These are phyloP conservation scores for Petromus typicus DNA, from an alignment of 2,113 vertebrate genomes.

Conservation along the genomic window DNA sequence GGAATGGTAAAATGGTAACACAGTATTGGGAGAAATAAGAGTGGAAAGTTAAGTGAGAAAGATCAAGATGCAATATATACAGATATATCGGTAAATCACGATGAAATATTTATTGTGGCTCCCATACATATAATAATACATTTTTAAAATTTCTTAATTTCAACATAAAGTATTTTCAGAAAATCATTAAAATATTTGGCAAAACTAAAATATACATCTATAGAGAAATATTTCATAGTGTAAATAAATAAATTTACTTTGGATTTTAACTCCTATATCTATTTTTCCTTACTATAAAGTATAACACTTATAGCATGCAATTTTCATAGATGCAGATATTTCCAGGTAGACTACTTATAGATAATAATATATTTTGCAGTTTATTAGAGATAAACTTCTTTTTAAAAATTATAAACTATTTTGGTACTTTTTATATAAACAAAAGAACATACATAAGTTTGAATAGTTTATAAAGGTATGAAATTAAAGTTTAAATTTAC, in stretches of 20 bases:
- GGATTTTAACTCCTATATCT: neutral
- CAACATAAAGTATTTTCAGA: neutral
- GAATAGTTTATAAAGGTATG: conserved; percentile 20
- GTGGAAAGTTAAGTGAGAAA: neutral
- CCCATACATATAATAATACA: too few species aligned
- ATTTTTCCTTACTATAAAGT: neutral
- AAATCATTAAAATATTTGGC: conserved; percentile 13
- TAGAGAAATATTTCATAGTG: neutral
- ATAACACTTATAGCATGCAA: neutral
- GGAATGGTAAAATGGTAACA: neutral
- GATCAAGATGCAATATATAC: neutral
- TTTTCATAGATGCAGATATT: conserved; percentile 43
- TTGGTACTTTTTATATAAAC: conserved; percentile 44
- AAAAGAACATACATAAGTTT: neutral
- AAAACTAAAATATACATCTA: conserved; percentile 50
- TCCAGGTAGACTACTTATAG: conserved; percentile 8
- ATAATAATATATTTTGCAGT: neutral
- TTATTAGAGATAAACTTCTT: neutral
- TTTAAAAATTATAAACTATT: conserved; percentile 16
- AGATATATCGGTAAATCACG: neutral
- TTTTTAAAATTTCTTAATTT: neutral
- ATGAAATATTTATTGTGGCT: neutral
- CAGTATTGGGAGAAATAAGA: neutral
- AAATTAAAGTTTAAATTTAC: conserved; percentile 32
- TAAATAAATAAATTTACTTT: neutral